These are phyloP conservation scores for Ophonus ardosiacus DNA, from an alignment of 2,888 invertebrate genomes.

Conservation along the genomic window DNA sequence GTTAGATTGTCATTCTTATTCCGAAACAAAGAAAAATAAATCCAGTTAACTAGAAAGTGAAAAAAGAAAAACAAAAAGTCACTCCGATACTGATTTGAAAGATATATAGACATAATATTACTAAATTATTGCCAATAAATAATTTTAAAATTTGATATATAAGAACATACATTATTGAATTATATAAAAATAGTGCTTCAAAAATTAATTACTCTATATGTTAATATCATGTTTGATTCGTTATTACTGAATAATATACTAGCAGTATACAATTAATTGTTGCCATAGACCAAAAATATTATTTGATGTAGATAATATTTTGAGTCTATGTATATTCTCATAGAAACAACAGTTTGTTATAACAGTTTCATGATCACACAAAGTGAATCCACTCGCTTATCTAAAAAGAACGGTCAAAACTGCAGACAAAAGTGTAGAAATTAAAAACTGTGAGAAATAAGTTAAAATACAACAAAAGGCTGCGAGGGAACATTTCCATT, in stretches of 20 bases:
- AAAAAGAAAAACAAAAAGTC: too few species aligned
- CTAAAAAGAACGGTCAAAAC: not conserved
- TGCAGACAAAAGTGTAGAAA: conserved; percentile 46
- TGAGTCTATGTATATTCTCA: not conserved
- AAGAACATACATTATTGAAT: too few species aligned
- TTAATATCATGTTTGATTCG: not conserved
- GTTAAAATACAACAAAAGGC: conserved; percentile 41
- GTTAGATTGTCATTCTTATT: too few species aligned
- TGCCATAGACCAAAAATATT: not conserved
- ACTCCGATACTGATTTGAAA: too few species aligned
- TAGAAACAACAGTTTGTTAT: not conserved
- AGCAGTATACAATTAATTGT: not conserved
- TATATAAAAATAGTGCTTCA: too few species aligned
- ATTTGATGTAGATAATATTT: not conserved
- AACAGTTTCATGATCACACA: not conserved
- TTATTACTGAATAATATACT: not conserved
- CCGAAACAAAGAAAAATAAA: too few species aligned
- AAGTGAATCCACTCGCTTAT: not conserved
- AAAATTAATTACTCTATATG: too few species aligned
- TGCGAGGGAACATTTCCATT: conserved; percentile 47
- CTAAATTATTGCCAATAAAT: too few species aligned
- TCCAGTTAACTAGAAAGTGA: too few species aligned
- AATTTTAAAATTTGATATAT: too few species aligned
- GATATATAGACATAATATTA: too few species aligned
- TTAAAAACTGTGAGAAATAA: conserved; percentile 55